Evolutionary conservation across 2,888 invertebrate species (phyloP), one percentile per base, ranked within the genome.

Genomic region (Exephanes ischioxanthus): DNA sequence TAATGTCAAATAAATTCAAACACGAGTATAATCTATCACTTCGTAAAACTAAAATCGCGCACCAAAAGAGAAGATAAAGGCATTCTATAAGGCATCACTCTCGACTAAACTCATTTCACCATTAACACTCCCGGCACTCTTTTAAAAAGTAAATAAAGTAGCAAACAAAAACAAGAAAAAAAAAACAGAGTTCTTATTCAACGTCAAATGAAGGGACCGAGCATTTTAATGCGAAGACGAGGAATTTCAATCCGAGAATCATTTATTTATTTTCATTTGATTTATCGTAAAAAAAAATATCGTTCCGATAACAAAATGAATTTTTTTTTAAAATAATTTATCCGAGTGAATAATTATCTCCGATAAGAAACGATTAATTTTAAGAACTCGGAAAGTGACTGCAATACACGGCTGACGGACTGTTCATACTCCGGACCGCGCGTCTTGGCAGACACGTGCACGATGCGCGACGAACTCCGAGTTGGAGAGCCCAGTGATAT

Each of bases 401-500:
- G 30, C 4, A 30, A 14, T 9, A 7, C 7, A 41, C 41, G 11
- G 41, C 9, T 41, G 41, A 7, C 41, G 41, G 41, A 41, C 9
- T 41, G 41, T 41, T 41, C 41, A 14, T 58, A 33, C 5, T 19
- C 30, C 4, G 55, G 9, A 26, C n/a, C 45, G 41, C 51, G 73
- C 11, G 73, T 19, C 63, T 22, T 19, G 37, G 48, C 37, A 48
- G 75, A 77, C 80, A 86, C 83, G 78, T 79, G 75, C 80, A 76
- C 86, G 83, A 61, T 19, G 83, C 75, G 76, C 48, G 70, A 51
- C 53, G 63, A 33, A 79, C 58, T 80, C 66, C 45, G 76, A 22
- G 79, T 66, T 70, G 58, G 68, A 81, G 83, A 82, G 83, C 55
- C 68, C 80, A 37, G 48, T 51, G 80, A 80, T 75, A 48, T 82